These are phyloP conservation scores for Bruchidius siliquastri DNA, from an alignment of 2,888 invertebrate genomes.

Conservation along the genomic window DNA sequence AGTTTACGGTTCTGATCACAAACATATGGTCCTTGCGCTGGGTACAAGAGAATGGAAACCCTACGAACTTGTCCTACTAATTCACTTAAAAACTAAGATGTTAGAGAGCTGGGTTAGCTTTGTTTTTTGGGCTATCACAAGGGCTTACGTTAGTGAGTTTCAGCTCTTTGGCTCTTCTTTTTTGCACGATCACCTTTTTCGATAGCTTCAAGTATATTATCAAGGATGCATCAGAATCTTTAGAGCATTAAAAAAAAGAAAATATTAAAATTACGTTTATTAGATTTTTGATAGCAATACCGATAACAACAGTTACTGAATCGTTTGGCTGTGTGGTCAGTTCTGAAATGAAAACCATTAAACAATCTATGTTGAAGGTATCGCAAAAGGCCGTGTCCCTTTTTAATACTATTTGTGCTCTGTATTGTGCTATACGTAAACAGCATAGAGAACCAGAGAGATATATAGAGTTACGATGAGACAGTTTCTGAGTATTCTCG, in stretches of 20 bases:
- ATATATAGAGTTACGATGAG: constrained; percentile 28
- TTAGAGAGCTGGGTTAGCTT: constrained; percentile 46
- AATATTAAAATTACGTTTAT: too few species aligned
- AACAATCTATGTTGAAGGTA: too few species aligned
- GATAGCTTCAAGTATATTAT: constrained; percentile 12
- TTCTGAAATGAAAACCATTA: too few species aligned
- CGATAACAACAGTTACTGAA: too few species aligned
- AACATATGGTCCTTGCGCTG: constrained; percentile 5
- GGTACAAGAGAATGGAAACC: constrained; percentile 42
- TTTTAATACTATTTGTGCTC: constrained; percentile 32
- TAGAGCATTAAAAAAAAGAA: too few species aligned
- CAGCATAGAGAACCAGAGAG: constrained; percentile 34
- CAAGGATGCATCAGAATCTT: too few species aligned
- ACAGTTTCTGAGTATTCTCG: constrained; percentile 21
- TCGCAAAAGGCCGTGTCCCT: neutral
- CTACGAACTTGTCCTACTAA: neutral
- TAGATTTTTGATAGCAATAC: too few species aligned
- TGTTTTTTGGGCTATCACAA: constrained; percentile 43
- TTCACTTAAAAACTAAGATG: constrained; percentile 29
- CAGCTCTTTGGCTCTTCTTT: constrained; percentile 45
- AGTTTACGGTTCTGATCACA: neutral
- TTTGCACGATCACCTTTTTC: constrained; percentile 18
- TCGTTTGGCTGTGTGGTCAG: too few species aligned
- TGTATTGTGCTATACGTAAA: constrained; percentile 40
- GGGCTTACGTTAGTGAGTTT: constrained; percentile 47